phyloP scores from a whole-genome alignment of 2,797 vertebrate genomes.

The Pelochelys cantorii region DNA sequence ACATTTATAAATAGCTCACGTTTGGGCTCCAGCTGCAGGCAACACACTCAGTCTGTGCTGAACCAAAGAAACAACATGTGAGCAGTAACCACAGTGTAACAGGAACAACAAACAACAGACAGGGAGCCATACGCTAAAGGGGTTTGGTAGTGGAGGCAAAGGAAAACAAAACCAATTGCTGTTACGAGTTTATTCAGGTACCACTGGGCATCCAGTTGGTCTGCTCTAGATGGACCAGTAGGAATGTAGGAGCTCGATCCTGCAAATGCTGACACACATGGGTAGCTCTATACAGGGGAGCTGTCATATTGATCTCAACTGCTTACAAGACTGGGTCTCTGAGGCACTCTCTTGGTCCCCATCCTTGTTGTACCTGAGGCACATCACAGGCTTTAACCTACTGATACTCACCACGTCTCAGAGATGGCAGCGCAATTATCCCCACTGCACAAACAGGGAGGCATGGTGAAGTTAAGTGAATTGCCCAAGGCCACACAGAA shows the following conservation, averaged over 20 bases:
- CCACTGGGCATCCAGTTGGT: background rate
- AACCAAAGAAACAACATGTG: constrained; percentile 80
- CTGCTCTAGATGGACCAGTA: background rate
- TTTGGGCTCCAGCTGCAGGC: constrained; percentile 77
- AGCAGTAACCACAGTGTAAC: constrained; percentile 79
- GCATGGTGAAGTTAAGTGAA: background rate
- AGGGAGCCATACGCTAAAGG: constrained; percentile 57
- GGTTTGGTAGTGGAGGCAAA: constrained; percentile 42
- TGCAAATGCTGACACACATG: background rate
- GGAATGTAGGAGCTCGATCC: background rate
- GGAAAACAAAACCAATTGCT: background rate
- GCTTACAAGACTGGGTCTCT: background rate
- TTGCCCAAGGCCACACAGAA: background rate
- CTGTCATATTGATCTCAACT: background rate
- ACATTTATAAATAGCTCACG: constrained; percentile 84
- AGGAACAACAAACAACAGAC: constrained; percentile 82
- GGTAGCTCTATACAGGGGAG: background rate
- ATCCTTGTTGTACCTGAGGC: background rate
- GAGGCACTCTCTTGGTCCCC: background rate
- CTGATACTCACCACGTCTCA: background rate
- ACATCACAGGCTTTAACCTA: background rate
- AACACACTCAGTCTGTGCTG: constrained; percentile 77
- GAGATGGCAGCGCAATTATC: background rate
- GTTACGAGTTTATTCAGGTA: background rate
- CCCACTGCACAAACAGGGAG: background rate